phyloP scores from a whole-genome alignment of 2,888 invertebrate genomes.

The Ophion ellenae region DNA sequence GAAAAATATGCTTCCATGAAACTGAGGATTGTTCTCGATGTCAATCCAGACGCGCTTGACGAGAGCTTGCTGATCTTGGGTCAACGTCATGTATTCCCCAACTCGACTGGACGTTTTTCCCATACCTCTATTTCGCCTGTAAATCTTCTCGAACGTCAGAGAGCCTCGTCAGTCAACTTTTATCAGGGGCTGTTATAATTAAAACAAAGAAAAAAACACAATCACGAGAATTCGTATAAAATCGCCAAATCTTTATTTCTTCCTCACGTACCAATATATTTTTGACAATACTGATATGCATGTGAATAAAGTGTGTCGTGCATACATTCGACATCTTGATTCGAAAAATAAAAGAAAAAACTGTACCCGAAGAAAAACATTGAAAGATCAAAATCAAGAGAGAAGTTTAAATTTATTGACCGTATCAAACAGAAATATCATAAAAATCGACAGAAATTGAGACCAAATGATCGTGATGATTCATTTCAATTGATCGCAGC shows the following conservation, averaged over 20 bases:
- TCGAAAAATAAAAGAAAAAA: not conserved
- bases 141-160: slow-evolving; percentile 4
- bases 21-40: slow-evolving; percentile 74
- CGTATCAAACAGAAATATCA: slow-evolving; percentile 51
- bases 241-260: not conserved
- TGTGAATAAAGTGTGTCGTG: slow-evolving; percentile 16
- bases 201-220: not conserved
- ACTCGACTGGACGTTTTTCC: slow-evolving; percentile 44
- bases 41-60: slow-evolving; percentile 71
- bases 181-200: not conserved
- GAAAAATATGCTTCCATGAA: slow-evolving; percentile 74
- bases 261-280: not conserved
- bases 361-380: not conserved
- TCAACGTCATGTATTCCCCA: slow-evolving; percentile 64
- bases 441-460: slow-evolving; percentile 43
- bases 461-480: slow-evolving; percentile 23
- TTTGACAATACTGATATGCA: not conserved
- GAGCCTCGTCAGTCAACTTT: slow-evolving; percentile 26
- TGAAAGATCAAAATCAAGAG: not conserved
- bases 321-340: not conserved
- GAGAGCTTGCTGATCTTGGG: slow-evolving; percentile 65
- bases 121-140: slow-evolving; percentile 37
- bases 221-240: not conserved
- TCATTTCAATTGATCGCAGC: slow-evolving; percentile 31
- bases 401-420: slow-evolving; percentile 50